These are phyloP conservation scores for Ammodytes marinus DNA, from an alignment of 2,113 vertebrate species.

Conservation along the genomic window DNA sequence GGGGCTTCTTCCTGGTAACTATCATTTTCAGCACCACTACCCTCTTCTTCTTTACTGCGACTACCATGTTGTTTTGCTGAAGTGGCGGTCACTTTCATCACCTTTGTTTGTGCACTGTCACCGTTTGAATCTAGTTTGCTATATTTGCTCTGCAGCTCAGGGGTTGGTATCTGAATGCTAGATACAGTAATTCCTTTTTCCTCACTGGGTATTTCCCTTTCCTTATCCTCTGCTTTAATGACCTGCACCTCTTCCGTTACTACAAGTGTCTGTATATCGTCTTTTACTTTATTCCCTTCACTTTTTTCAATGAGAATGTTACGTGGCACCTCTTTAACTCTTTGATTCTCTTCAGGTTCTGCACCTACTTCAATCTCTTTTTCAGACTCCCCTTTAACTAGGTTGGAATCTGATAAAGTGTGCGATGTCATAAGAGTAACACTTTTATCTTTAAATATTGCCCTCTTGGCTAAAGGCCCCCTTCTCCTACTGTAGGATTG, in stretches of 20 bases:
- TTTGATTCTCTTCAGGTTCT: constrained; percentile 32
- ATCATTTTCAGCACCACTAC: background rate
- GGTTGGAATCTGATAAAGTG: constrained; percentile 56
- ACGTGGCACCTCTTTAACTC: background rate
- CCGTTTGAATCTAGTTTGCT: background rate
- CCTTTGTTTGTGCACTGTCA: constrained; percentile 1
- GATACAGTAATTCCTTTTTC: constrained; percentile 15
- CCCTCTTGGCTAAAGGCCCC: constrained; percentile 79
- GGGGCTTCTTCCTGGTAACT: constrained; percentile 20
- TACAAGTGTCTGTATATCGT: constrained; percentile 35
- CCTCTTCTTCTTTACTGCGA: constrained; percentile 11
- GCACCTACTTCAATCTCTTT: background rate
- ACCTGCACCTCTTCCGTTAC: constrained; percentile 36
- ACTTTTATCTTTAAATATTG: constrained; percentile 73
- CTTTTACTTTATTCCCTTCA: constrained; percentile 34
- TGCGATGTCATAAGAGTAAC: constrained; percentile 53
- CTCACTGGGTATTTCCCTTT: constrained; percentile 27
- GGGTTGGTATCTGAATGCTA: background rate
- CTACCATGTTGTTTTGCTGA: background rate
- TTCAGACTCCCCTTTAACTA: constrained; percentile 43
- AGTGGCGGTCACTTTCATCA: background rate
- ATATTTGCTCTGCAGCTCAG: constrained; percentile 28
- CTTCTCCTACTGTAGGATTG: constrained; percentile 84
- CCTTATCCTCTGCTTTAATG: constrained; percentile 51
- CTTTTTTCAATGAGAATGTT: constrained; percentile 7